Conservation (phyloP, 2,888 invertebrate species). For the Drosophila mercatorum region DNA sequence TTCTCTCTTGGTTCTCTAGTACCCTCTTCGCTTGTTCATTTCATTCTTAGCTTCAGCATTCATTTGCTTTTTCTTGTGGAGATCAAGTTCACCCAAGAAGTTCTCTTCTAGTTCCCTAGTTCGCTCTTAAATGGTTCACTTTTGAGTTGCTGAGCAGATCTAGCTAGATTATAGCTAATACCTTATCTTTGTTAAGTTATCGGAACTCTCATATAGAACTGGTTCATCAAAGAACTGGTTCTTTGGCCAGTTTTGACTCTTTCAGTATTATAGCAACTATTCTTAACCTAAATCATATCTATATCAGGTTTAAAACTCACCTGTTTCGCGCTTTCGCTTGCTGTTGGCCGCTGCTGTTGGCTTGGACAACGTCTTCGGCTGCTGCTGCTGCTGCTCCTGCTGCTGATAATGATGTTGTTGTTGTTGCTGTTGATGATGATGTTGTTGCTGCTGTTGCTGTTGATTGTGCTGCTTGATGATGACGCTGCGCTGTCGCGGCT, state of each 20-base stretch:
- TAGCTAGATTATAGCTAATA: too few relatives aligned
- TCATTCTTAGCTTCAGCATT: too few relatives aligned
- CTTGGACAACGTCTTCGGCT: constrained; percentile 46
- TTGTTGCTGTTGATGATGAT: constrained; percentile 36
- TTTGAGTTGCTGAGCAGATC: too few relatives aligned
- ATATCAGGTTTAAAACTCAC: constrained; percentile 40
- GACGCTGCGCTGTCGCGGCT: constrained; percentile 51
- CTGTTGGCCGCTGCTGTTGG: constrained; percentile 55
- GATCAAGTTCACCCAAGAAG: too few relatives aligned
- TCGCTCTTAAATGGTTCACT: too few relatives aligned
- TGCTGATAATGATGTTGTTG: constrained; percentile 28
- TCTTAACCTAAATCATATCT: neutral
- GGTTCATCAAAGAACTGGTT: too few relatives aligned
- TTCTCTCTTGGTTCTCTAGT: neutral
- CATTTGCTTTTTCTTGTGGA: too few relatives aligned
- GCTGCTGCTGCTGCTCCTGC: constrained; percentile 46
- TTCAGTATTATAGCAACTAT: too few relatives aligned
- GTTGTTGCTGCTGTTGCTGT: constrained; percentile 38
- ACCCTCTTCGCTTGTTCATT: too few relatives aligned
- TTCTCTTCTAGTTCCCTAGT: too few relatives aligned
- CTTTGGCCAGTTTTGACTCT: neutral
- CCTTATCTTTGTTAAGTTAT: too few relatives aligned
- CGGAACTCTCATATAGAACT: too few relatives aligned
- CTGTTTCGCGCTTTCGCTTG: constrained; percentile 77
- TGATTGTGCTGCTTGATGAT: constrained; percentile 45